Evolutionary conservation across 2,888 invertebrate genomes (phyloP).

Genomic region (Pyrrhia umbra): DNA sequence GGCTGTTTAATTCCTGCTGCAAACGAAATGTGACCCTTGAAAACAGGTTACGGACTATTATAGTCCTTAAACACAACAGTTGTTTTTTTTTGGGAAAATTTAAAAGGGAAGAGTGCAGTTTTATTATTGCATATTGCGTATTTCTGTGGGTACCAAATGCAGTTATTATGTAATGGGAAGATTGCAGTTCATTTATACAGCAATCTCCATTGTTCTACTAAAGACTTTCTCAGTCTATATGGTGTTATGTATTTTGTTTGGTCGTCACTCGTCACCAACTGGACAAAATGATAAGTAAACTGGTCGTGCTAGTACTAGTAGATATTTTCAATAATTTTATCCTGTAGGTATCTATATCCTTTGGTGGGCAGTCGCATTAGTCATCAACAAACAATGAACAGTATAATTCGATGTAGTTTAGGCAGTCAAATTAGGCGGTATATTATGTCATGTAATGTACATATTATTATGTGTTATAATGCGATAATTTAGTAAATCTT

Average conservation of each 20-base stretch:
- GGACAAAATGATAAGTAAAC: neutral
- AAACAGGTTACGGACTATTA: slow-evolving; percentile 24
- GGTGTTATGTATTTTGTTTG: neutral
- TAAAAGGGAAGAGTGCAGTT: slow-evolving; percentile 8
- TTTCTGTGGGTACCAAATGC: slow-evolving; percentile 6
- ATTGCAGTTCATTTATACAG: neutral
- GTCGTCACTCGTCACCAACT: neutral
- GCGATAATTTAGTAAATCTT: no score
- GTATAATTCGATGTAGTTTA: neutral
- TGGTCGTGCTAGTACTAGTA: no score
- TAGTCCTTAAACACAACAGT: slow-evolving; percentile 27
- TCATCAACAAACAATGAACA: neutral
- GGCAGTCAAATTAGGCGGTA: no score
- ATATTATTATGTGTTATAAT: no score
- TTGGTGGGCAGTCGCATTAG: no score
- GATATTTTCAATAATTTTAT: no score
- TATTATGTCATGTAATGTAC: no score
- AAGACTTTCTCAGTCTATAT: neutral
- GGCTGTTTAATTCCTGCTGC: slow-evolving; percentile 26
- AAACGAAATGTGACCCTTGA: slow-evolving; percentile 41
- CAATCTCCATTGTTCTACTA: neutral
- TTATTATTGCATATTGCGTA: slow-evolving; percentile 6
- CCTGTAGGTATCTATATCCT: no score
- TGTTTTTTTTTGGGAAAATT: slow-evolving; percentile 23
- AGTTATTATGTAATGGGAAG: slow-evolving; percentile 35